Evolutionary conservation across 2,113 vertebrate genomes (phyloP).

Genomic region (Eleginops maclovinus): DNA sequence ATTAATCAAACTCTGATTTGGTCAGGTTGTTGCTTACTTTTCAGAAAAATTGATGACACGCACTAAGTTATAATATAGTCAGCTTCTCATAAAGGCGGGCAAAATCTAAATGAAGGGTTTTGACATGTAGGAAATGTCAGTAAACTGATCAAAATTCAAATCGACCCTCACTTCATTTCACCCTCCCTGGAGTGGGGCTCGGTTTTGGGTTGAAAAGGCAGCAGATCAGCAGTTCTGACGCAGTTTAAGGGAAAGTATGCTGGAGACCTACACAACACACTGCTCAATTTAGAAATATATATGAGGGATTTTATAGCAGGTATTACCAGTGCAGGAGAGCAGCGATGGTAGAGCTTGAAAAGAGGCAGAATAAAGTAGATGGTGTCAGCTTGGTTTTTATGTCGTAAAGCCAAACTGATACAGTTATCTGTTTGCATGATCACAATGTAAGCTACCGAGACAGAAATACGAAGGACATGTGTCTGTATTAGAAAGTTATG

Average conservation of each 20-base stretch:
- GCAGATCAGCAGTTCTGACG: slow-evolving; percentile 65
- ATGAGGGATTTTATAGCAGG: slow-evolving; percentile 43
- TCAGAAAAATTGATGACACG: slow-evolving; percentile 65
- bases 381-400: slow-evolving; percentile 40
- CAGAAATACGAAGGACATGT: slow-evolving; percentile 22
- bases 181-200: slow-evolving; percentile 18
- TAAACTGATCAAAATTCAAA: slow-evolving; percentile 75
- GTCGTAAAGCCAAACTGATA: slow-evolving; percentile 58
- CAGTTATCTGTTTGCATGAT: slow-evolving; percentile 50
- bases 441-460: slow-evolving; percentile 57
- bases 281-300: slow-evolving; percentile 55
- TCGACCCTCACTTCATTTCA: slow-evolving; percentile 18
- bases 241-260: slow-evolving; percentile 54
- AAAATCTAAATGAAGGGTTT: slow-evolving; percentile 74
- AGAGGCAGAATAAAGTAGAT: slow-evolving; percentile 48
- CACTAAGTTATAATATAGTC: slow-evolving; percentile 61
- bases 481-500: slow-evolving; percentile 18
- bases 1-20: slow-evolving; percentile 70
- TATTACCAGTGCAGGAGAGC: slow-evolving; percentile 31
- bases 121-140: slow-evolving; percentile 71
- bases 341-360: slow-evolving; percentile 40
- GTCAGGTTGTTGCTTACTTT: slow-evolving; percentile 75
- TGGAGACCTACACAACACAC: slow-evolving; percentile 47
- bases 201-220: slow-evolving; percentile 55
- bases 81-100: slow-evolving; percentile 63